phyloP scores from a whole-genome alignment of 2,113 vertebrate genomes.

The Albula goreensis region DNA sequence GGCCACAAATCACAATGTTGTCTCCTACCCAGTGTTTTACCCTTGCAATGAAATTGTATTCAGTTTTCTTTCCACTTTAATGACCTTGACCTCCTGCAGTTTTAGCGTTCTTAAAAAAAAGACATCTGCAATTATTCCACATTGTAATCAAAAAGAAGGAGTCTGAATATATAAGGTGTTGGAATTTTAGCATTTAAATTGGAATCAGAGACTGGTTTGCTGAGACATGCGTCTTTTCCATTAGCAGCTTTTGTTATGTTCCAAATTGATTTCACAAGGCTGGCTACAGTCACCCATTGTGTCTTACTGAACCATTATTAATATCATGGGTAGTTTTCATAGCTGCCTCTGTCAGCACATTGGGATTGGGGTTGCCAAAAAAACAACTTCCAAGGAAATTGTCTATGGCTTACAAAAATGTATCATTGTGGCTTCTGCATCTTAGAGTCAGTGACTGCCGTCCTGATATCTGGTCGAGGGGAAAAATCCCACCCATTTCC shows the following conservation, averaged over 20 bases:
- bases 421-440: conserved; percentile 34
- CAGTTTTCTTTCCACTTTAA: neutral
- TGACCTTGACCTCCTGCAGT: neutral
- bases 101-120: neutral
- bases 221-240: conserved; percentile 38
- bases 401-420: conserved; percentile 25
- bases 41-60: neutral
- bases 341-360: conserved; percentile 65
- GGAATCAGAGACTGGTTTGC: conserved; percentile 12
- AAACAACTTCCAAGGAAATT: conserved; percentile 43
- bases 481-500: conserved; percentile 53
- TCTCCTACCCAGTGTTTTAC: neutral
- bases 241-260: conserved; percentile 52
- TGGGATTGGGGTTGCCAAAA: conserved; percentile 36
- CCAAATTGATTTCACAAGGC: conserved; percentile 62
- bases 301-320: conserved; percentile 52
- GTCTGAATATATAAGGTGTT: neutral
- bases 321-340: conserved; percentile 51
- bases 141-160: neutral
- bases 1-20: neutral
- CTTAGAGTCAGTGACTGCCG: conserved; percentile 12
- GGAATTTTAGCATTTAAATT: conserved; percentile 29
- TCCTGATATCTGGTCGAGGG: conserved; percentile 25
- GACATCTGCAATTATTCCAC: neutral
- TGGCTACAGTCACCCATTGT: conserved; percentile 53